Base-by-base conservation (phyloP, 2,888 invertebrate species). In the Cephus sareptanus region DNA sequence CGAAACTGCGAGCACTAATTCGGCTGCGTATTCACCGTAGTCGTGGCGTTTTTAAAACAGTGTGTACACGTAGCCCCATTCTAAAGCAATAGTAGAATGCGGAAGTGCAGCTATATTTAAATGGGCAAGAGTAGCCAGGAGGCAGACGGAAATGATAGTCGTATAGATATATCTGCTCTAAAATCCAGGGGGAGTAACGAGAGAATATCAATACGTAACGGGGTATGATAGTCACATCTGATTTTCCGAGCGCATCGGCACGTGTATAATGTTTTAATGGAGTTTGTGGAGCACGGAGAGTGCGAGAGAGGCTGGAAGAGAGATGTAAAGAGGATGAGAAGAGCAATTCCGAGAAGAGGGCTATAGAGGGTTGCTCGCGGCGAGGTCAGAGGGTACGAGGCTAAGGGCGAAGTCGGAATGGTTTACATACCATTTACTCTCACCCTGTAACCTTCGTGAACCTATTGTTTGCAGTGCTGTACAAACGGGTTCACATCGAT, bases 201-300 rank as follows among this genome's bases (percentile, higher is more conserved):
- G 77, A 84, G 86, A 85, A 85, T 85, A 85, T 85, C 86, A 86
- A 85, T 85, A 85, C 82, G 85, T 83, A 81, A 81, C 79, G 82
- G 80, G 82, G 81, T 82, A 81, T 82, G 83, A 84, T 86, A 85
- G 89, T 87, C 88, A 89, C 88, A 90, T 90, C 90, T 89, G 90
- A 91, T 91, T 91, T 91, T 91, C 90, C 88, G 85, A 91, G 91
- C 88, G 90, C 91, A 91, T 91, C 90, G 91, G 88, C 87, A 91
- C 90, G 91, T 91, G 89, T 88, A 89, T 91, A 91, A 91, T 91
- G 90, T 90, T 91, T 91, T 91, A 91, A 91, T 91, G 91, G 91
- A 91, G 91, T 91, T 91, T 91, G 90, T 87, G 86, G 89, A 91
- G 88, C 86, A 85, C 87, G 85, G 82, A 84, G 85, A 81, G 81